A percentile compares a stretch with the other conserved stretches of the same genome.
Conservation (phyloP, 2,113 vertebrate species). For the Excalfactoria chinensis region DNA sequence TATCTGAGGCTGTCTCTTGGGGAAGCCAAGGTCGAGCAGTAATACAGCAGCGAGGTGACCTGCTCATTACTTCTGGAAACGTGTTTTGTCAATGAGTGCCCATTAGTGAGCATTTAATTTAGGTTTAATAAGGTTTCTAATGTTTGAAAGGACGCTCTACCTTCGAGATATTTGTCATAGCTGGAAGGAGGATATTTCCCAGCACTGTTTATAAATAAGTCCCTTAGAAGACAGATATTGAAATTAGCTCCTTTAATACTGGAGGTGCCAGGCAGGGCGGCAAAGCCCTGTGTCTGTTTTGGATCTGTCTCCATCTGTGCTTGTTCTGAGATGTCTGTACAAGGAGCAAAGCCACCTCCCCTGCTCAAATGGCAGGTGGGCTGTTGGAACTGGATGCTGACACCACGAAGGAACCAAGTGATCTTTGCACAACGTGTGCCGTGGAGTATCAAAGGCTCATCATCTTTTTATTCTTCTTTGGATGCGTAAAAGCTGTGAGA, state of each 20-base stretch:
- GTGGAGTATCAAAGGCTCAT: not conserved
- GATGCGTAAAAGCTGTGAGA: not conserved
- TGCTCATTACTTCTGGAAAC: not conserved
- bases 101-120: slow-evolving; percentile 13
- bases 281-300: not conserved
- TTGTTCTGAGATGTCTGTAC: not conserved
- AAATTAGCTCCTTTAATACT: slow-evolving; percentile 10
- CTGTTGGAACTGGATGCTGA: not conserved
- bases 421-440: not conserved
- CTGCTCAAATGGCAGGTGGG: fast-evolving
- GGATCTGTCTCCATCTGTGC: not conserved
- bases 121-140: slow-evolving; percentile 9
- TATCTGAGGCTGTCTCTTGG: not conserved
- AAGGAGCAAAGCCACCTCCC: not conserved
- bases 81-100: not conserved
- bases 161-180: slow-evolving; percentile 54
- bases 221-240: slow-evolving; percentile 22
- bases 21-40: not conserved
- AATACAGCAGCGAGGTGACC: not conserved
- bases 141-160: not conserved
- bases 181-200: slow-evolving; percentile 53
- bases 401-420: fast-evolving
- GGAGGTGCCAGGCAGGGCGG: not conserved
- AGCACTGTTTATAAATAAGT: slow-evolving; percentile 27
- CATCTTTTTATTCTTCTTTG: not conserved